Base-by-base conservation (phyloP, 2,797 vertebrate species). In the Galago senegalensis region DNA sequence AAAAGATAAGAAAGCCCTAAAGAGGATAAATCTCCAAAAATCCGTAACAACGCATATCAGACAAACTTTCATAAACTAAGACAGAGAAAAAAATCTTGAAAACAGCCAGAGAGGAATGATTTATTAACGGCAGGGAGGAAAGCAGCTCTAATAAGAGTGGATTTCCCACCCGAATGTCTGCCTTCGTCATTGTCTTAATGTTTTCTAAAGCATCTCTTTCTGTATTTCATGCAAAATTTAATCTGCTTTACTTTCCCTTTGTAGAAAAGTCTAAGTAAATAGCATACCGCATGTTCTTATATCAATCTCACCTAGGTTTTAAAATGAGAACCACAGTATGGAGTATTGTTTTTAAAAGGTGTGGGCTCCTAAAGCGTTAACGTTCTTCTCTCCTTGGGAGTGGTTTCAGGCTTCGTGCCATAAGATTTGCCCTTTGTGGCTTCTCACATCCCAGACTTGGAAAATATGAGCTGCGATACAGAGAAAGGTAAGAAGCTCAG, bases 401-500 rank as follows among this genome's bases (percentile, higher is more conserved):
- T 98, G 98, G 98, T 97, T 98, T 96, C 20, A 92, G 98, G 98
- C 98, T 98, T 96, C 0, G 72, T 98, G 98, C 98, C 98, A 98
- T 76, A 98, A 97, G 96, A 97, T 98, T 98, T 98, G 98, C 98
- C 98, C 98, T 98, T 97, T 98, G 98, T 98, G 98, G 97, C 98
- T 99, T 99, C 98, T 98, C 98, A 98, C 98, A 98, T 98, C 98
- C 97, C 97, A 98, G 97, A 98, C 98, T 98, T 98, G 97, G 98
- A 98, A 98, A 98, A 98, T 98, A 98, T 98, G 98, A 98, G 98
- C 98, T 98, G 97, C 93, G 97, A 97, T 98, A 98, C 97, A 97
- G 97, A 98, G 98, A 99, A 99, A 99, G 98, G 98, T 98, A 98
- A 97, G 98, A 99, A 98, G 98, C 98, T 97, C 98, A 97, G 98